A percentile compares a stretch with the other conserved stretches of the same genome.
phyloP scores from a whole-genome alignment of 1,140 invertebrate genomes.

The Goniozus legneri region DNA sequence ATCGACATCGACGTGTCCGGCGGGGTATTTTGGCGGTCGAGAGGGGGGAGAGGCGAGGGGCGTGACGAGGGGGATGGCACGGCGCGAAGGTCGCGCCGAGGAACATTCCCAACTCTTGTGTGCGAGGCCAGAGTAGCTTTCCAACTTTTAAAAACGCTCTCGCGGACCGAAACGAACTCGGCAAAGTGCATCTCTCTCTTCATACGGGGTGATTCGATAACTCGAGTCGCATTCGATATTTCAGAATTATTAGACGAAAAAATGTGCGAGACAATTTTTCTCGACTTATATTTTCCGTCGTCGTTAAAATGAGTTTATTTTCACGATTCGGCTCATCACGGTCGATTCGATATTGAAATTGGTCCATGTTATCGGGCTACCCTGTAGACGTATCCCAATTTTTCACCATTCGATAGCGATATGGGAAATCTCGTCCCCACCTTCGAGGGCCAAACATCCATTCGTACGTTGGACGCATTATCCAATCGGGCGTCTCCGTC shows the following conservation, averaged over 20 bases:
- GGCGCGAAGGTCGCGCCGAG: neutral
- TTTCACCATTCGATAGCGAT: conserved; percentile 15
- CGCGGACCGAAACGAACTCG: conserved; percentile 22
- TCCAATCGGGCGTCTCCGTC: conserved; percentile 8
- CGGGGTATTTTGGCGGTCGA: too few species aligned
- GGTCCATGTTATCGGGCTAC: neutral
- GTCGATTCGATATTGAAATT: too few species aligned
- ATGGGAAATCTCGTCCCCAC: conserved; percentile 13
- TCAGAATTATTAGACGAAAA: too few species aligned
- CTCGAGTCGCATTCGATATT: too few species aligned
- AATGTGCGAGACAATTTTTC: too few species aligned
- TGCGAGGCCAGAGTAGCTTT: neutral
- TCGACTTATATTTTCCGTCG: too few species aligned
- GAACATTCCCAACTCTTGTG: too few species aligned
- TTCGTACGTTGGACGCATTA: conserved; percentile 21
- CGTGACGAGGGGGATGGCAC: neutral
- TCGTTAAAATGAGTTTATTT: too few species aligned
- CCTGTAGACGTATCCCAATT: neutral
- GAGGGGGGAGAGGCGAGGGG: neutral
- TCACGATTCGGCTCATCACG: too few species aligned
- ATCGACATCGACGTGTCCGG: neutral
- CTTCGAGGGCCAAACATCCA: conserved; percentile 12
- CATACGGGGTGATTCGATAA: too few species aligned
- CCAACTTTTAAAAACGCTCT: conserved; percentile 27
- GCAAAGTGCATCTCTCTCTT: conserved; percentile 9